phyloP scores from a whole-genome alignment of 2,113 vertebrate genomes.

The Nerophis ophidion region DNA sequence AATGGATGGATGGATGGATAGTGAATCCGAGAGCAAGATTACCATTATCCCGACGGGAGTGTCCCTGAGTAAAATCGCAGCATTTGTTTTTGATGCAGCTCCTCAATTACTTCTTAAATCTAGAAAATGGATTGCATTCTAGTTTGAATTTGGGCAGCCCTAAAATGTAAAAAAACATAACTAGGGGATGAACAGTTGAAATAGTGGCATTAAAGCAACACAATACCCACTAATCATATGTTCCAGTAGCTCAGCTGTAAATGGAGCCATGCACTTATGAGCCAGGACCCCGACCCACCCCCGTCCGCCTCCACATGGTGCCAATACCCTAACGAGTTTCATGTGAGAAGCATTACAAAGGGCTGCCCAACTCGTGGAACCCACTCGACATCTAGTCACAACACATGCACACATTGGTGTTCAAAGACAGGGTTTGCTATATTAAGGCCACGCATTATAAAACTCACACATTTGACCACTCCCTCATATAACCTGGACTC shows the following conservation, averaged over 20 bases:
- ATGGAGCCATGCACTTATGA: conserved; percentile 21
- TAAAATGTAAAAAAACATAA: background rate
- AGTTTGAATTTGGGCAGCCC: no score
- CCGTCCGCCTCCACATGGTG: conserved; percentile 20
- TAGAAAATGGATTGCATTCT: no score
- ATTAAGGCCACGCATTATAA: background rate
- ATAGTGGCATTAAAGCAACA: conserved; percentile 24
- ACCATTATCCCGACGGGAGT: no score
- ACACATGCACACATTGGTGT: no score
- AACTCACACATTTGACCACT: background rate
- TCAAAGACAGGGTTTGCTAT: no score
- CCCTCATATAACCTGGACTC: background rate
- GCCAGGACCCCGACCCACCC: conserved; percentile 7
- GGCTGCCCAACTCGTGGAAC: conserved; percentile 18
- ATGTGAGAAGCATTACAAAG: conserved; percentile 58
- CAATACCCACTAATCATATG: conserved; percentile 7
- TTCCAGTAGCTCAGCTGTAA: conserved; percentile 1
- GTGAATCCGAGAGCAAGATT: no score
- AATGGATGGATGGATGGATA: no score
- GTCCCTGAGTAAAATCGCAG: no score
- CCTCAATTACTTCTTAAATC: no score
- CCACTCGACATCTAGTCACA: background rate
- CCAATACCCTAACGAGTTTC: conserved; percentile 56
- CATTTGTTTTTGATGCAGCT: no score
- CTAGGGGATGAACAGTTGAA: conserved; percentile 21